These are phyloP conservation scores for Argyra leucocephala DNA, from an alignment of 2,888 invertebrate genomes.

Conservation along the genomic window DNA sequence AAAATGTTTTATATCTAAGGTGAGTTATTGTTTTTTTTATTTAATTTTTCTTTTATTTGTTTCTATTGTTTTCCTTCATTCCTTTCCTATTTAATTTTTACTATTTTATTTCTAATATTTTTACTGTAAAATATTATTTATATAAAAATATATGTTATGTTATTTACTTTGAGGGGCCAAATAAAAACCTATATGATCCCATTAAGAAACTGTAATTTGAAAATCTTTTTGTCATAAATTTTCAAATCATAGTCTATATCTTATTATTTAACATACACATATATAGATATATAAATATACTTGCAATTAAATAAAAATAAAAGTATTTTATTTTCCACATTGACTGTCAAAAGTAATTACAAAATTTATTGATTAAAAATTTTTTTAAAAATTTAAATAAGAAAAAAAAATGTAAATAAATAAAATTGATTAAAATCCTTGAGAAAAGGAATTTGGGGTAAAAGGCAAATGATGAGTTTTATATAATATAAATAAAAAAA, in stretches of 20 bases:
- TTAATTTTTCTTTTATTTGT: not conserved
- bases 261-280: too few relatives aligned
- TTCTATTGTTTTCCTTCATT: not conserved
- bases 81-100: too few relatives aligned
- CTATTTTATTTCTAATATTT: too few relatives aligned
- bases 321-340: conserved; percentile 3
- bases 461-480: not conserved
- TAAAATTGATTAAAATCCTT: not conserved
- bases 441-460: conserved; percentile 6
- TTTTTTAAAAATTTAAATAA: not conserved
- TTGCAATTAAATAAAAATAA: not conserved
- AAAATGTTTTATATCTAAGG: conserved; percentile 16
- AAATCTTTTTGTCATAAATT: too few relatives aligned
- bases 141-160: too few relatives aligned
- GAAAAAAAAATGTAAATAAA: not conserved
- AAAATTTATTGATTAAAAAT: not conserved
- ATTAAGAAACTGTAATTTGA: too few relatives aligned
- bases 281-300: not conserved
- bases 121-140: too few relatives aligned
- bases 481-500: not conserved
- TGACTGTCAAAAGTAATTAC: conserved; percentile 1
- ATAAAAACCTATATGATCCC: too few relatives aligned
- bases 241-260: too few relatives aligned
- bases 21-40: not conserved
- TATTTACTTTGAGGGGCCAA: too few relatives aligned